Base-by-base conservation (phyloP, 1,140 invertebrate species). In the Zelostemma sp. region DNA sequence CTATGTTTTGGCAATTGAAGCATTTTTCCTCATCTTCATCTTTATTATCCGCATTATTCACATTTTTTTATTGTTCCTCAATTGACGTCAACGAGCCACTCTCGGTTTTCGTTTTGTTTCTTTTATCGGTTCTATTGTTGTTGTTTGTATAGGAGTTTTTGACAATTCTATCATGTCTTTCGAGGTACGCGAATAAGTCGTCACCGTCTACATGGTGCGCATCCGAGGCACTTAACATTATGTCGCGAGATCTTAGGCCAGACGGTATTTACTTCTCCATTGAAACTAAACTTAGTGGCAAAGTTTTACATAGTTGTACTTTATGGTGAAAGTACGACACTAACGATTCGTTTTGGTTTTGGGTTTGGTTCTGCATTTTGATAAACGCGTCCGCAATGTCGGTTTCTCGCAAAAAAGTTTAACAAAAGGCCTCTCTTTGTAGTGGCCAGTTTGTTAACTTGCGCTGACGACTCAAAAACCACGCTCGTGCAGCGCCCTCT, bases 261-360 rank as follows among this genome's bases (percentile, higher is more conserved):
- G 53, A 3, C 1, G 66, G 14, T 0, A 75, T 41, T 56, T 69
- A 62, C 18, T 69, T 59, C 38, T 67, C 65, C 0, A 57, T 40
- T 33, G 66, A 53, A 0, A 18, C 8, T 28, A 69, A 72, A 38
- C 8, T 14, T 6, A 72, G 57, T 0, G 16, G 43, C 0, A 72
- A 11, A 1, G 47, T 25, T 38, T 21, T 59, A 55, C 66, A 75
- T 12, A 72, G 54, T 25, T 50, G 17, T 0, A 69, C 25, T 48
- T 75, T 75, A 1, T 62, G n/a, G 17, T 64, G 48, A 17, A 46
- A 75, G 59, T 75, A 72, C 6, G 55, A 31, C 3, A 46, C n/a
- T 1, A 68, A 4, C 4, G 14, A 11, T 47, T 75, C 63, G 12
- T 59, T 48, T 0, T n/a, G 0, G 3, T 25, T 15, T 51, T 71